Percentiles rank a stretch among this genome's conserved stretches.
phyloP scores from a whole-genome alignment of 35 echinoderm and acorn worm species.

The Patiria miniata region DNA sequence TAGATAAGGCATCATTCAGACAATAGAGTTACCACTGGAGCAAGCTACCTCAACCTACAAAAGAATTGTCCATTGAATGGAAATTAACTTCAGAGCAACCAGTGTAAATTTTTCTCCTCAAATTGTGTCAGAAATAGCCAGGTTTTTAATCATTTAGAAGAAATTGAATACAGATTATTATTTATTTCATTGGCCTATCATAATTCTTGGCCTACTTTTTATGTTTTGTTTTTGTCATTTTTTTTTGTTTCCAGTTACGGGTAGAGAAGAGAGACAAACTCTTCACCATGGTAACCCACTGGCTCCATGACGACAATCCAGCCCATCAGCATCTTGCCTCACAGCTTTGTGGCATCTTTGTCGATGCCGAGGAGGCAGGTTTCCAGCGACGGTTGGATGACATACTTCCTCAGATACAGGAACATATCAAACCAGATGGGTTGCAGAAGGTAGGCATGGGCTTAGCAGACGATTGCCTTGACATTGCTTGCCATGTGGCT shows the following conservation, averaged over 20 bases:
- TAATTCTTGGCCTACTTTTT: too few species aligned
- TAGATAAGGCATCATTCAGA: not conserved
- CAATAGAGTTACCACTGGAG: not conserved
- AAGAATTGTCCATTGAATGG: not conserved
- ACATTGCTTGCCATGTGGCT: too few species aligned
- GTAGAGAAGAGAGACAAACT: constrained; percentile 40
- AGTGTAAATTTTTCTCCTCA: too few species aligned
- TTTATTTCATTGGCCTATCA: too few species aligned
- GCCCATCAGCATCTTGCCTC: constrained; percentile 73
- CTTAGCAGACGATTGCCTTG: too few species aligned
- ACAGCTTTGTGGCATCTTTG: constrained; percentile 86
- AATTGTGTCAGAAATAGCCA: too few species aligned
- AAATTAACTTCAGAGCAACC: not conserved
- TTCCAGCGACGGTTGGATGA: constrained; percentile 38
- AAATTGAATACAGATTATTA: too few species aligned
- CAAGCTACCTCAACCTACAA: not conserved
- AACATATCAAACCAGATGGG: constrained; percentile 60
- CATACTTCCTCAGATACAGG: constrained; percentile 48
- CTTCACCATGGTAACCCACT: constrained; percentile 45
- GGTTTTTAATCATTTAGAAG: too few species aligned
- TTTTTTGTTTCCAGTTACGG: constrained; percentile 14
- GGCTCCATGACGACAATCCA: constrained; percentile 70
- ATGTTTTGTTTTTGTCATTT: too few species aligned
- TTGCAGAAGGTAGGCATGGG: constrained; percentile 48
- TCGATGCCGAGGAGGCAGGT: constrained; percentile 65